Evolutionary conservation across 2,797 vertebrate genomes (phyloP).

Genomic region (Bufotes viridis): DNA sequence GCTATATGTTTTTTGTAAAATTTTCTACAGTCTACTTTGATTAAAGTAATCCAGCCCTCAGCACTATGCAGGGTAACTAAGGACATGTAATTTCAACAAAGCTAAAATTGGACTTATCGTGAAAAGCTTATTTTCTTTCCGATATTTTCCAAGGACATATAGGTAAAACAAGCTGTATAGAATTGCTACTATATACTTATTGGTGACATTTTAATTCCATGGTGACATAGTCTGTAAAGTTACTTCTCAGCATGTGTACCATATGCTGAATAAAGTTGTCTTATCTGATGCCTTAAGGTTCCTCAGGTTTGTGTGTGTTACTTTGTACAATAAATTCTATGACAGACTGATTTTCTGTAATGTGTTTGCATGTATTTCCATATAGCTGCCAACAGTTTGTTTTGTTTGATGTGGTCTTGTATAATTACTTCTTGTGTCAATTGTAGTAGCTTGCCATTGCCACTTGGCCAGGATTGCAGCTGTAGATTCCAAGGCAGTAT

Average conservation of each 20-base stretch:
- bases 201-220: neutral
- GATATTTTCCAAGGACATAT: neutral
- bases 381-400: slow-evolving; percentile 23
- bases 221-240: neutral
- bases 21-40: no score
- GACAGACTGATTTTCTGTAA: slow-evolving; percentile 6
- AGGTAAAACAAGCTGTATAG: neutral
- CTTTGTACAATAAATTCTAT: neutral
- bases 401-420: slow-evolving; percentile 33
- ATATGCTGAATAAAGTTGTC: neutral
- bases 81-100: no score
- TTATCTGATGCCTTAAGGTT: neutral
- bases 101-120: no score
- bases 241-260: neutral
- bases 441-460: slow-evolving; percentile 31
- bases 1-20: no score
- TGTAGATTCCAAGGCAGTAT: slow-evolving; percentile 41
- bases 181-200: neutral
- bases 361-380: neutral
- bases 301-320: neutral
- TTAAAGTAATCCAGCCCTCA: no score
- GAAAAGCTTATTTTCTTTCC: no score
- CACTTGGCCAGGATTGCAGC: slow-evolving; percentile 29
- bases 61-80: no score
- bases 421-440: slow-evolving; percentile 30